Percentiles rank a stretch among this genome's conserved stretches.
These are phyloP conservation scores for Slavum lentiscoides DNA, from an alignment of 2,888 invertebrate genomes.

Conservation along the genomic window DNA sequence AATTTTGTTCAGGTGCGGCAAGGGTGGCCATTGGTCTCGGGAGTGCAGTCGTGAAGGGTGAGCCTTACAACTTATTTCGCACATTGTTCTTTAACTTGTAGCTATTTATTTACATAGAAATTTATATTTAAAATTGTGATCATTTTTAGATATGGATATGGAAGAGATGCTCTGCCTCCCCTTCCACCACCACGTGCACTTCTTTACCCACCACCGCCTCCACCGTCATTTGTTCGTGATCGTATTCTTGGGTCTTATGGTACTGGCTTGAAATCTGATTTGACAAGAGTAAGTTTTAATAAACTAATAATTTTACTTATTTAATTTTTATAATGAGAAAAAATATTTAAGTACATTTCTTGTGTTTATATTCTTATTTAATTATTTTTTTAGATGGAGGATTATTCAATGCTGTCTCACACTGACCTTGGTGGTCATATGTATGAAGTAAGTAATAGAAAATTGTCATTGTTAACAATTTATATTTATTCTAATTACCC, in stretches of 20 bases:
- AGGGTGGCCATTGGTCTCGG: slow-evolving; percentile 95
- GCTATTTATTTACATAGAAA: too few species aligned
- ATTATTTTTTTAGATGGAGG: slow-evolving; percentile 33
- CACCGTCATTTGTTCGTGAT: slow-evolving; percentile 84
- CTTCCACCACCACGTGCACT: slow-evolving; percentile 82
- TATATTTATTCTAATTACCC: background rate
- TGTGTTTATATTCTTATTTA: background rate
- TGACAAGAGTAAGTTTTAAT: slow-evolving; percentile 36
- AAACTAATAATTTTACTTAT: background rate
- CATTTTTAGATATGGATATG: slow-evolving; percentile 50
- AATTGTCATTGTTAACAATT: background rate
- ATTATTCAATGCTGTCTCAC: slow-evolving; percentile 47
- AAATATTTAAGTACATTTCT: background rate
- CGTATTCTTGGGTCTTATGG: slow-evolving; percentile 80
- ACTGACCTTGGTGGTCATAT: slow-evolving; percentile 48
- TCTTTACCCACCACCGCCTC: slow-evolving; percentile 88
- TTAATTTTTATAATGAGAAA: background rate
- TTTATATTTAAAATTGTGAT: slow-evolving; percentile 14
- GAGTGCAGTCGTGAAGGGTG: slow-evolving; percentile 80
- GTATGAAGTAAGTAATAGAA: slow-evolving; percentile 27
- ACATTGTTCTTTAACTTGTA: slow-evolving; percentile 39
- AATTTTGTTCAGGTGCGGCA: slow-evolving; percentile 70
- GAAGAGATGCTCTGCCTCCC: slow-evolving; percentile 60
- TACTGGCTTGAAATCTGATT: slow-evolving; percentile 45
- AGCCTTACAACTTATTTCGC: slow-evolving; percentile 52